Conservation (phyloP, 2,797 vertebrate genomes). For the Euthynnus affinis region DNA sequence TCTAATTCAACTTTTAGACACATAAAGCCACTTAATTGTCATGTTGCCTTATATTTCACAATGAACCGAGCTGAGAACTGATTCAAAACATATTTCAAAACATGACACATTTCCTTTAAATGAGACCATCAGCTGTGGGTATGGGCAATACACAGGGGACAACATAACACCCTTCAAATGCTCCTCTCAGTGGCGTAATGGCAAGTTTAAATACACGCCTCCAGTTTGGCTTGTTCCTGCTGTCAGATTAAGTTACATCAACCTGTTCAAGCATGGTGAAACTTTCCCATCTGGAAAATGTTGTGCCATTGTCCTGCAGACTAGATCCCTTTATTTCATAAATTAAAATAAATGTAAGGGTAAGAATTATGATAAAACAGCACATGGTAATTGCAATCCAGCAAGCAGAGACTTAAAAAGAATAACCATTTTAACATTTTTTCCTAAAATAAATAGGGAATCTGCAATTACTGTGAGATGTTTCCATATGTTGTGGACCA, state of each 20-base stretch:
- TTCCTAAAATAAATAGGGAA: background rate
- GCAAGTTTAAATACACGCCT: conserved; percentile 64
- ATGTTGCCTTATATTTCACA: background rate
- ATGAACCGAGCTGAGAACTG: background rate
- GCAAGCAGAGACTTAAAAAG: background rate
- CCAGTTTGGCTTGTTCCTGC: conserved; percentile 58
- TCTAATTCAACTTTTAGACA: background rate
- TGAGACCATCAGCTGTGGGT: conserved; percentile 23
- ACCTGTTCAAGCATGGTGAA: conserved; percentile 48
- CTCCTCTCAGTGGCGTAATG: conserved; percentile 53
- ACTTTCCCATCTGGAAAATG: conserved; percentile 47
- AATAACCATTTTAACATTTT: background rate
- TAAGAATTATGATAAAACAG: conserved; percentile 3
- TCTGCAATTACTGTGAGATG: background rate
- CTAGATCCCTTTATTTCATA: conserved; percentile 18
- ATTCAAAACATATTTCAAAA: background rate
- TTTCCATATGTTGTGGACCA: background rate
- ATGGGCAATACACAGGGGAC: conserved; percentile 30
- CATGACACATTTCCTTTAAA: background rate
- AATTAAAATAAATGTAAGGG: background rate
- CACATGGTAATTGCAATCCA: background rate
- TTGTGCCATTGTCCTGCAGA: conserved; percentile 38
- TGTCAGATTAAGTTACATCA: conserved; percentile 72
- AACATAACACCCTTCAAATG: conserved; percentile 56
- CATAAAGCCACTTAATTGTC: conserved; percentile 1